phyloP scores from a whole-genome alignment of 1,140 invertebrate species.

The Plectus sambesii region DNA sequence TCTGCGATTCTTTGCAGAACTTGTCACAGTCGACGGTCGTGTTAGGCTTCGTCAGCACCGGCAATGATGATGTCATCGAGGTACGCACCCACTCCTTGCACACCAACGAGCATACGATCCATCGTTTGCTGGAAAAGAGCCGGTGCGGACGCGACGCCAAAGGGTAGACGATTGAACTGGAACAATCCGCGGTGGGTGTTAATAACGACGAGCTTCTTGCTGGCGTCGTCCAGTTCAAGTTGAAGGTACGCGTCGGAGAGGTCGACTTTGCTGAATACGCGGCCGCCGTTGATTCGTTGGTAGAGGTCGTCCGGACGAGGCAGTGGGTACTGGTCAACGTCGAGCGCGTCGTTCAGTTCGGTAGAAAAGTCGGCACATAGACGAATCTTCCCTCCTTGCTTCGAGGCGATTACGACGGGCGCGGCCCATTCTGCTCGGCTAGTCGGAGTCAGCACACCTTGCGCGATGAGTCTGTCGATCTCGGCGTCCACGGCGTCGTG shows the following conservation, averaged over 20 bases:
- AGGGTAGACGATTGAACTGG: conserved; percentile 11
- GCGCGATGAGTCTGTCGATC: conserved; percentile 20
- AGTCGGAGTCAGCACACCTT: conserved; percentile 29
- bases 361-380: conserved; percentile 41
- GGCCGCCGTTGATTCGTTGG: background rate
- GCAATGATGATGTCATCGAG: conserved; percentile 10
- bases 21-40: conserved; percentile 9
- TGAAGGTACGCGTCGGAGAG: background rate
- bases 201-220: background rate
- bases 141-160: conserved; percentile 14
- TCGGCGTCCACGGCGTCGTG: conserved; percentile 30
- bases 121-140: conserved; percentile 13
- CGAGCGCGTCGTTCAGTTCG: conserved; percentile 7
- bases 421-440: conserved; percentile 44
- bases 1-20: too few relatives aligned
- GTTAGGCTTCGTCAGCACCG: background rate
- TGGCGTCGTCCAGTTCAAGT: background rate
- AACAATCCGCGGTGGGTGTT: conserved; percentile 13
- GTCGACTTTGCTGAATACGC: conserved; percentile 11
- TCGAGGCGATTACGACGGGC: conserved; percentile 44
- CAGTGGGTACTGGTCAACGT: conserved; percentile 10
- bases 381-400: conserved; percentile 37
- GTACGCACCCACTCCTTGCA: conserved; percentile 11
- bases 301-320: conserved; percentile 12
- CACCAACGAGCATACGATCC: conserved; percentile 3